Evolutionary conservation across 2,113 vertebrate genomes (phyloP).

Genomic region (Sapajus apella): DNA sequence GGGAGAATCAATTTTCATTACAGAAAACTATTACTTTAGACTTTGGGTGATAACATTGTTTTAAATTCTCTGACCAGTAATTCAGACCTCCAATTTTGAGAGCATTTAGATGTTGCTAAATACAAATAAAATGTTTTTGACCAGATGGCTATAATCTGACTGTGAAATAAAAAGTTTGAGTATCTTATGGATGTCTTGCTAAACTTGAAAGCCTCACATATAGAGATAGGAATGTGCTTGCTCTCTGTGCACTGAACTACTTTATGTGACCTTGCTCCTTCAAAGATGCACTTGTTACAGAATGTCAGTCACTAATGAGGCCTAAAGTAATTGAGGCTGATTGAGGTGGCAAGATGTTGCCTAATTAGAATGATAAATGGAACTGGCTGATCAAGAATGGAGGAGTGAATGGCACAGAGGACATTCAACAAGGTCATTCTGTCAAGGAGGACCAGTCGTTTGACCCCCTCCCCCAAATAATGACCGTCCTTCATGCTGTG

Average conservation of each 20-base stretch:
- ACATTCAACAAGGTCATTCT: conserved; percentile 88
- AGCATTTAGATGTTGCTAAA: not conserved
- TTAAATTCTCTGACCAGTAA: not conserved
- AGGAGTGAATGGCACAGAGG: conserved; percentile 86
- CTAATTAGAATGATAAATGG: conserved; percentile 93
- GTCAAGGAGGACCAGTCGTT: conserved; percentile 80
- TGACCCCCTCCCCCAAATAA: not conserved
- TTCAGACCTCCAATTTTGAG: not conserved
- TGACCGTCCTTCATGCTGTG: not conserved
- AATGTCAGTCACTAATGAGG: conserved; percentile 92
- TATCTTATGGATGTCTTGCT: not conserved
- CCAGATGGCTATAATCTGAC: not conserved
- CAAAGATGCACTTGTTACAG: conserved; percentile 85
- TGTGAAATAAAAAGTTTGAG: not conserved
- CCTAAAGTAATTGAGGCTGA: conserved; percentile 93
- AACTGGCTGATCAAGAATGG: conserved; percentile 88
- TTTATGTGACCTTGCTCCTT: conserved; percentile 86
- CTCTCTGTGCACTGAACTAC: conserved; percentile 76
- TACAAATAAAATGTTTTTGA: conserved; percentile 18
- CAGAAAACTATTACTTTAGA: not conserved
- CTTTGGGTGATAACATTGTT: not conserved
- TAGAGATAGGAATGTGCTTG: conserved; percentile 71
- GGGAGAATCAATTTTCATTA: not conserved
- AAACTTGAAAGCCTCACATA: not conserved
- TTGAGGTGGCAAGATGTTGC: conserved; percentile 91